Evolutionary conservation across 2,113 vertebrate genomes (phyloP).

Genomic region (Origma solitaria): DNA sequence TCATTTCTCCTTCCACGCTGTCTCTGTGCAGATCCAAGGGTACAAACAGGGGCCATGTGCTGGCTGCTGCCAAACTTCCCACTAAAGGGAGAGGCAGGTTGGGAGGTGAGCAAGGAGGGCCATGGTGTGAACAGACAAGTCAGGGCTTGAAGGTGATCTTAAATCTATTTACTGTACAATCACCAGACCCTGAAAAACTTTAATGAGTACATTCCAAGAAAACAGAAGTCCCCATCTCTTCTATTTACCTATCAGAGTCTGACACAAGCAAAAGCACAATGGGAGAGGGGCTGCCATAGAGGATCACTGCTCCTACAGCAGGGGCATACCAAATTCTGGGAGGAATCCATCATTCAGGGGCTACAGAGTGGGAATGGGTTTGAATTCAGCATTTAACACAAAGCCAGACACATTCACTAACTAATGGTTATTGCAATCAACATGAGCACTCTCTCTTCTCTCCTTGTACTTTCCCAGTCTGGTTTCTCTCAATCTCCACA

Average conservation of each 20-base stretch:
- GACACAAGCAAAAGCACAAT: not conserved
- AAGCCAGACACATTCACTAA: not conserved
- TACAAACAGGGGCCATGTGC: not conserved
- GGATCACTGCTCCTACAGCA: not conserved
- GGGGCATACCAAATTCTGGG: not conserved
- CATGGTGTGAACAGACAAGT: not conserved
- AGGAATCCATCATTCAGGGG: not conserved
- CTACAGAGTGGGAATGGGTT: not conserved
- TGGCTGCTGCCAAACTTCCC: not conserved
- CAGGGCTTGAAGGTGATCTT: not conserved
- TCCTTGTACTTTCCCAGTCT: not conserved
- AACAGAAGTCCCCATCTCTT: not conserved
- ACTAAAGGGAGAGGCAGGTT: not conserved
- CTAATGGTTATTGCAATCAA: not conserved
- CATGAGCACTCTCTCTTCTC: rapidly evolving
- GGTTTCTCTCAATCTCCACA: not conserved
- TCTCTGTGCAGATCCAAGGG: not conserved
- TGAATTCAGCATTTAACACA: not conserved
- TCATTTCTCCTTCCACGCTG: not conserved
- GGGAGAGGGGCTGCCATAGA: not conserved
- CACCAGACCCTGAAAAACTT: not conserved
- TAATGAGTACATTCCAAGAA: not conserved
- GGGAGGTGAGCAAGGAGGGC: not conserved
- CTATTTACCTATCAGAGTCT: not conserved
- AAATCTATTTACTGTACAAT: not conserved